These are phyloP conservation scores for Callipepla squamata DNA, from an alignment of 2,113 vertebrate species.

Conservation along the genomic window DNA sequence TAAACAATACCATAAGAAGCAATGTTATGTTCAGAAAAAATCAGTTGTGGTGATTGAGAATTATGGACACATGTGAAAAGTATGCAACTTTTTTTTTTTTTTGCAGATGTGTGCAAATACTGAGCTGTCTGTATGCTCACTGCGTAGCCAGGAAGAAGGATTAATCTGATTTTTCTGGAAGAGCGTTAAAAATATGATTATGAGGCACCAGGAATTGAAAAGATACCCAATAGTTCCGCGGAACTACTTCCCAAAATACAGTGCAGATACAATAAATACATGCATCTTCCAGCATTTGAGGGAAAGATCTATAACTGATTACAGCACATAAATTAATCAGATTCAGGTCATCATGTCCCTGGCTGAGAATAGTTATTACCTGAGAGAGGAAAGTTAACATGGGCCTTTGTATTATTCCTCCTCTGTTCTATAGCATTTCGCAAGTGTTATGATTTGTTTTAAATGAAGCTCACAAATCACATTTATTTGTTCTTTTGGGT, in stretches of 20 bases:
- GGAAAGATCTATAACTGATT: background rate
- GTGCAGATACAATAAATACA: background rate
- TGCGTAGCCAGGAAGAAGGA: background rate
- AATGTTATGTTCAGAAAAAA: background rate
- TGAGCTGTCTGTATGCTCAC: background rate
- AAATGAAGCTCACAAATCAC: background rate
- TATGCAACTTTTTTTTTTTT: background rate
- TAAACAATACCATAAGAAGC: background rate
- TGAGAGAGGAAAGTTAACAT: background rate
- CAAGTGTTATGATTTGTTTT: background rate
- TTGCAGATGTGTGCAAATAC: background rate
- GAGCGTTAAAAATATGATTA: background rate
- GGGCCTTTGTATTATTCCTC: background rate
- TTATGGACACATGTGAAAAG: background rate
- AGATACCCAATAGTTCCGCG: background rate
- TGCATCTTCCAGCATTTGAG: background rate
- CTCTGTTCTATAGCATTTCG: background rate
- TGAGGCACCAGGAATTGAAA: background rate
- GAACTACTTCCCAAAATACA: background rate
- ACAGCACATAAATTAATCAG: background rate
- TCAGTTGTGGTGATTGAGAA: background rate
- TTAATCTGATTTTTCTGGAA: background rate
- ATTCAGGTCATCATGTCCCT: background rate
- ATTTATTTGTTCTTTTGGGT: background rate
- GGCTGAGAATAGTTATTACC: background rate